Base-by-base conservation (phyloP, 2,797 vertebrate genomes). In the Cheirogaleus major region DNA sequence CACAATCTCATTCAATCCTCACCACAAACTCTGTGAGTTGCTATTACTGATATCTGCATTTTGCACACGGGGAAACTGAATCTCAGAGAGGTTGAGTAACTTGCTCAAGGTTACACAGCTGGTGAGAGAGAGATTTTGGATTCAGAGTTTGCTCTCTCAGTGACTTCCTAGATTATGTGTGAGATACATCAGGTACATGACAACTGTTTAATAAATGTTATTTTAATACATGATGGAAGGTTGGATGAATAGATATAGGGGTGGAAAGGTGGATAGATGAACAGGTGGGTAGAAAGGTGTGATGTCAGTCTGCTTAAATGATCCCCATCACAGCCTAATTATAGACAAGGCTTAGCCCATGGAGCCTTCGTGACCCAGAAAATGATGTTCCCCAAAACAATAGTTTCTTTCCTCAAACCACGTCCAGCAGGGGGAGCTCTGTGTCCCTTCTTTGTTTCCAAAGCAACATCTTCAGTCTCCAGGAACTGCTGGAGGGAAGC, bases 381-480 rank as follows among this genome's bases (percentile, higher is more conserved):
- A 45, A 81, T 41, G 20, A 93, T 80, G 43, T 59, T 96, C 63
- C 88, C 75, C 75, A 65, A 91, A 97, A 89, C 5, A 63, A 4
- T 55, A 83, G 72, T 86, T 96, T 96, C 72, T 95, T 89, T 89
- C 41, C 82, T 57, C 22, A 27, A 93, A 65, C 30, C 38, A 95
- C 10, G 97, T 83, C 10, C 93, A 80, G 5, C 75, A 96, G 63
- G 41, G 97, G 81, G n/a, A 79, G 50, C 87, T 81, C 95, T 79
- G 78, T 84, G 83, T 41, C 22, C 20, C 14, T 80, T 70, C 35
- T 90, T 78, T 95, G 67, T 94, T 97, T 95, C 50, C 38, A 83
- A 94, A 94, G 70, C 59, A 89, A 72, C 18, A 1, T 94, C 48
- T 84, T 90, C 59, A 86, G 80, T 65, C 78, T 57, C 61, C 90